Percentiles rank a stretch among this genome's conserved stretches.
Evolutionary conservation across 2,888 invertebrate species (phyloP).

Genomic region (Agriopis leucophaearia): DNA sequence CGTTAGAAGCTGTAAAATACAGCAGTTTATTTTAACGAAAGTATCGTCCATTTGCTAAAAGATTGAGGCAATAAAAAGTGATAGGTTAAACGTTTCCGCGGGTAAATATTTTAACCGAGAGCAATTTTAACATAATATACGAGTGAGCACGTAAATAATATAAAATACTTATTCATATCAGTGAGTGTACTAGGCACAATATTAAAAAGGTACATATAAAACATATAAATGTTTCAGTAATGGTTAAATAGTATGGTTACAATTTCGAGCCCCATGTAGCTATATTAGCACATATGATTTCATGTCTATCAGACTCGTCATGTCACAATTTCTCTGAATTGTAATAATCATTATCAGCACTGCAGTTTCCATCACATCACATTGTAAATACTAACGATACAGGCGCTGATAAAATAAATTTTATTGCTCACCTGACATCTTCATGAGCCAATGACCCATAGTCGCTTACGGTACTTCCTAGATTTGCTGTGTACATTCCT

Average conservation of each 20-base stretch:
- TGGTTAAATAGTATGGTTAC: neutral
- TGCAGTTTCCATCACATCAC: constrained; percentile 41
- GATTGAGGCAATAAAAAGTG: constrained; percentile 34
- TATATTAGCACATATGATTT: neutral
- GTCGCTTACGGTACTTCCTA: constrained; percentile 76
- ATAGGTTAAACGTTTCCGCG: constrained; percentile 16
- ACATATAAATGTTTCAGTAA: neutral
- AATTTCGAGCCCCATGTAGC: neutral
- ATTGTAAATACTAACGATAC: constrained; percentile 67
- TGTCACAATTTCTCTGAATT: constrained; percentile 14
- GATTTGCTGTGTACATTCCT: constrained; percentile 65
- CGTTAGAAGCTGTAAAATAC: constrained; percentile 41
- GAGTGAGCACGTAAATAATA: neutral
- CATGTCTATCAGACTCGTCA: neutral
- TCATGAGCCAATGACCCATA: constrained; percentile 78
- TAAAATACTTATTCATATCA: neutral
- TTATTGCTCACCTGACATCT: constrained; percentile 74
- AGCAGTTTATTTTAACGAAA: constrained; percentile 45
- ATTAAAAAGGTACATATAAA: too few species aligned
- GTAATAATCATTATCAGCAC: constrained; percentile 14
- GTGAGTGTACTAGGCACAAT: neutral
- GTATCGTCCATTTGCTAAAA: constrained; percentile 41
- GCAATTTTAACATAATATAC: neutral
- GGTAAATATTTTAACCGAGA: constrained; percentile 2
- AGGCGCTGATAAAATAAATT: constrained; percentile 65